These are phyloP conservation scores for Spea hammondii DNA, from an alignment of 2,797 vertebrate species.

Conservation along the genomic window DNA sequence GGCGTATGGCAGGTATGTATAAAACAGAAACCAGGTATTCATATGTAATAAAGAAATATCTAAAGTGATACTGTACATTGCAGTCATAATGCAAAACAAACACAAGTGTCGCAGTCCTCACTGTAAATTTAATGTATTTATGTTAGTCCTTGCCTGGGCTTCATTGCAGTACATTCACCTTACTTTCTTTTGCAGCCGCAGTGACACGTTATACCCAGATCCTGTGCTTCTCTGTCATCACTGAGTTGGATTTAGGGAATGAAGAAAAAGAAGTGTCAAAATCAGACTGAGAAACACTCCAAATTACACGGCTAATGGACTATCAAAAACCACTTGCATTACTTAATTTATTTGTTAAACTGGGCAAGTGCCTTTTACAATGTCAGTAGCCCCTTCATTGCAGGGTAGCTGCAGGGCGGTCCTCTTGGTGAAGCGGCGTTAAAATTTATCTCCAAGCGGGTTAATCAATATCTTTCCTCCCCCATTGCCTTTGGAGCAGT, in stretches of 20 bases:
- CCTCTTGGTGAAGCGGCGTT: slow-evolving; percentile 22
- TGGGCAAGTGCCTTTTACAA: slow-evolving; percentile 13
- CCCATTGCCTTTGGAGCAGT: neutral
- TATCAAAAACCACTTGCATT: neutral
- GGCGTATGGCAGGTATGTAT: slow-evolving; percentile 46
- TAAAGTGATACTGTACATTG: too few species aligned
- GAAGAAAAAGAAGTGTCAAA: slow-evolving; percentile 36
- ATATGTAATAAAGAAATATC: too few species aligned
- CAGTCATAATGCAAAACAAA: too few species aligned
- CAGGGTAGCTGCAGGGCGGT: slow-evolving; percentile 38
- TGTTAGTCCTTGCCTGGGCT: too few species aligned
- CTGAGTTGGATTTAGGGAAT: slow-evolving; percentile 78
- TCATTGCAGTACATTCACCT: neutral
- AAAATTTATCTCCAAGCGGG: slow-evolving; percentile 40
- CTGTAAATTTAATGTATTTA: too few species aligned
- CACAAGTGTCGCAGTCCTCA: too few species aligned
- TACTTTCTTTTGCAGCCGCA: slow-evolving; percentile 67
- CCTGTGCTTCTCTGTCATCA: slow-evolving; percentile 80
- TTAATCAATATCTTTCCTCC: slow-evolving; percentile 4
- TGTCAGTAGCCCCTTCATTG: neutral
- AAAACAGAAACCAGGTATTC: too few species aligned
- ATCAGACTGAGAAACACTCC: slow-evolving; percentile 38
- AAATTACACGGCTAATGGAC: slow-evolving; percentile 11
- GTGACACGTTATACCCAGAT: slow-evolving; percentile 77
- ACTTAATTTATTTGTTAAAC: slow-evolving; percentile 47